Evolutionary conservation across 2,888 invertebrate species (phyloP).

Genomic region (Ophonus ardosiacus): DNA sequence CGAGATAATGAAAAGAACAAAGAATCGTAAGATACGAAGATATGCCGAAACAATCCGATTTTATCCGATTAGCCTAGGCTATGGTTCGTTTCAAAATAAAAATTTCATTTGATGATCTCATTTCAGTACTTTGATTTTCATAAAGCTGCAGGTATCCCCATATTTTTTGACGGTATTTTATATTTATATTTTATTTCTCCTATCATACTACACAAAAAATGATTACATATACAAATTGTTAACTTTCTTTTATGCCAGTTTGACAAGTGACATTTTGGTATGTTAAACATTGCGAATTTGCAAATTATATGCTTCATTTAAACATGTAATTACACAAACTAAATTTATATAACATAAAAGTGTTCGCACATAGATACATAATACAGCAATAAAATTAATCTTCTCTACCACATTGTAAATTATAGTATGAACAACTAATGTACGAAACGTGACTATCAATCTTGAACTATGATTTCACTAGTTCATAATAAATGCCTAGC

Average conservation of each 20-base stretch:
- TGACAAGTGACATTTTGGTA: not conserved
- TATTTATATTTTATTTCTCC: too few relatives aligned
- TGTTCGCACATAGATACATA: not conserved
- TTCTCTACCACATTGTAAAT: not conserved
- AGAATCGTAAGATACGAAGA: too few relatives aligned
- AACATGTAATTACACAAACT: constrained; percentile 11
- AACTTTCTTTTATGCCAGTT: not conserved
- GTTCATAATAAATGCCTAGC: constrained; percentile 25
- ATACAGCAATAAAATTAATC: not conserved
- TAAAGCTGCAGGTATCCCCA: too few relatives aligned
- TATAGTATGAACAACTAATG: constrained; percentile 3
- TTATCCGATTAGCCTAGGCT: too few relatives aligned
- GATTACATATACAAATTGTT: not conserved
- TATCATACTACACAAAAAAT: too few relatives aligned
- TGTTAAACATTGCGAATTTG: not conserved
- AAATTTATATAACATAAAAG: not conserved
- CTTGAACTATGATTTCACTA: not conserved
- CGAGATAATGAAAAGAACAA: too few relatives aligned
- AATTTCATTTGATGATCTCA: too few relatives aligned
- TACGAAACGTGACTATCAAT: constrained; percentile 10
- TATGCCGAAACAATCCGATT: too few relatives aligned
- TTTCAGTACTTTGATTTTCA: too few relatives aligned
- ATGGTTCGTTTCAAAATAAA: too few relatives aligned
- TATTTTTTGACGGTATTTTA: too few relatives aligned
- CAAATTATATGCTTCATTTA: not conserved